Evolutionary conservation across 2,113 vertebrate species (phyloP).

Genomic region (Gadus chalcogrammus): DNA sequence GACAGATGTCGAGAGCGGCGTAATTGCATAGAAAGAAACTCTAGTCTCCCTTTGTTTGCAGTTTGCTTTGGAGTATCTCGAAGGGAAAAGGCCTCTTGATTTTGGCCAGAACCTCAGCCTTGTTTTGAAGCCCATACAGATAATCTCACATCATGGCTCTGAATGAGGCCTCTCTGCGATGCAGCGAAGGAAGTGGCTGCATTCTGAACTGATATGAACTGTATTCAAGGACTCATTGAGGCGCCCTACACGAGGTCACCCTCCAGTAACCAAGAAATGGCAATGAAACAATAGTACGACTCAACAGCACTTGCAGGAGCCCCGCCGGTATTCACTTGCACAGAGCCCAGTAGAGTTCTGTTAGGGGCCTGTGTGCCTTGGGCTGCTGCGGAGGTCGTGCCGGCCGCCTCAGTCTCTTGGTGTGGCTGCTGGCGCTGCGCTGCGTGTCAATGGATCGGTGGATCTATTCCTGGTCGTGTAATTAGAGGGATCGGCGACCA

Average conservation of each 20-base stretch:
- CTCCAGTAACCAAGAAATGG: slow-evolving; percentile 39
- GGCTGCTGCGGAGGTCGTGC: slow-evolving; percentile 51
- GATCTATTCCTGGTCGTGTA: slow-evolving; percentile 68
- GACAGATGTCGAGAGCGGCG: too few relatives aligned
- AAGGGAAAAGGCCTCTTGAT: too few relatives aligned
- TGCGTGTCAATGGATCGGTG: slow-evolving; percentile 52
- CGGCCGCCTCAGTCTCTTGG: slow-evolving; percentile 51
- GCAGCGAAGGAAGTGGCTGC: slow-evolving; percentile 26
- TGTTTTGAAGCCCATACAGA: too few relatives aligned
- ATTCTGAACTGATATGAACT: slow-evolving; percentile 8
- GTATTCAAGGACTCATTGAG: slow-evolving; percentile 23
- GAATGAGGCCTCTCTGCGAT: too few relatives aligned
- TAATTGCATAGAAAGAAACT: too few relatives aligned
- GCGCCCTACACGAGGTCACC: slow-evolving; percentile 32
- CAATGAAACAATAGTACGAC: slow-evolving; percentile 58
- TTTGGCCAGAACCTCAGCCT: too few relatives aligned
- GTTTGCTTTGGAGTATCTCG: too few relatives aligned
- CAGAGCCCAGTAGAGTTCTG: slow-evolving; percentile 50
- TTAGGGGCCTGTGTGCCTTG: slow-evolving; percentile 65
- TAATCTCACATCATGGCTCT: too few relatives aligned
- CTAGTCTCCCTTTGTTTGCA: too few relatives aligned
- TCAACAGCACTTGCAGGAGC: slow-evolving; percentile 48
- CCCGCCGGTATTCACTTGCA: slow-evolving; percentile 31
- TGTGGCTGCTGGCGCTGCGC: slow-evolving; percentile 61
- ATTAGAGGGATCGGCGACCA: slow-evolving; percentile 66